Percentiles rank a stretch among this genome's conserved stretches.
Evolutionary conservation across 1,140 invertebrate genomes (phyloP).

Genomic region (Tachypleus tridentatus): DNA sequence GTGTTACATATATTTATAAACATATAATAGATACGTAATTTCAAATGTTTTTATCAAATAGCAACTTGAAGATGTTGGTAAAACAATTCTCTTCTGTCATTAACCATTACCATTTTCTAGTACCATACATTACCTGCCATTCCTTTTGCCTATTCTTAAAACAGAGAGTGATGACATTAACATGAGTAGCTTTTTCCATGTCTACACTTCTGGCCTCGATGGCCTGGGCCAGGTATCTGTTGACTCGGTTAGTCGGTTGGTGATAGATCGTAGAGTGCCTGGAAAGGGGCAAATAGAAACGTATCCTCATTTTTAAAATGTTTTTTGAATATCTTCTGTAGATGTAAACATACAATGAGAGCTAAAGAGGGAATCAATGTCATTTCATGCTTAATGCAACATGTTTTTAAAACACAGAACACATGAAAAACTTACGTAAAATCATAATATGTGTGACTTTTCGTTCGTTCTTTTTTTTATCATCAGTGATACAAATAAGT

Average conservation of each 20-base stretch:
- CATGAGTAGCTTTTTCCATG: constrained; percentile 73
- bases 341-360: constrained; percentile 4
- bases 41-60: background rate
- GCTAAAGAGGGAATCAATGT: background rate
- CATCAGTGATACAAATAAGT: no score
- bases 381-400: no score
- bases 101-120: no score
- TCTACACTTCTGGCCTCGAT: constrained; percentile 79
- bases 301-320: no score
- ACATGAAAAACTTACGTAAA: no score
- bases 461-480: no score
- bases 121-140: constrained; percentile 43
- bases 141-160: constrained; percentile 74
- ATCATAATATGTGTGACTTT: no score
- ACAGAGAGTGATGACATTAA: constrained; percentile 65
- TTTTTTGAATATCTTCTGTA: background rate
- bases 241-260: constrained; percentile 50
- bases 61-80: no score
- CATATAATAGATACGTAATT: constrained; percentile 1
- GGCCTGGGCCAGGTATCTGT: constrained; percentile 79
- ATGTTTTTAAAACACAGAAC: no score
- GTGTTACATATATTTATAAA: constrained; percentile 3
- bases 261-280: constrained; percentile 21
- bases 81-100: no score
- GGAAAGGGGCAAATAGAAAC: background rate